Evolutionary conservation across 2,888 invertebrate species (phyloP).

Genomic region (Hesperia comma): DNA sequence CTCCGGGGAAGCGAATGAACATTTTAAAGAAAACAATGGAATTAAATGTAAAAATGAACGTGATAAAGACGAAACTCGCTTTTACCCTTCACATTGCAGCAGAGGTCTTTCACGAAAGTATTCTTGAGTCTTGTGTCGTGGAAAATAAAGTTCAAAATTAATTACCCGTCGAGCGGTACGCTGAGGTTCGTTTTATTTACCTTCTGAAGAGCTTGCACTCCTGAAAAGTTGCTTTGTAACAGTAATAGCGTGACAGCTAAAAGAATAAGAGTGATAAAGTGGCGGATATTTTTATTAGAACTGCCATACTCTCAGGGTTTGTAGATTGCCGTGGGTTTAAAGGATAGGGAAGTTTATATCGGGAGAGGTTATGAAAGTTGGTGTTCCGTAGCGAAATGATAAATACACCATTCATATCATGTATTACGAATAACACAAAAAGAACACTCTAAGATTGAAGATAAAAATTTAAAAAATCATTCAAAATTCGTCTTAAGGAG

Average conservation of each 20-base stretch:
- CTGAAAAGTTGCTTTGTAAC: conserved; percentile 22
- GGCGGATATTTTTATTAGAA: conserved; percentile 20
- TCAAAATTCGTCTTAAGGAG: no score
- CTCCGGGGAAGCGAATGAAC: background rate
- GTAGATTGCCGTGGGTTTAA: no score
- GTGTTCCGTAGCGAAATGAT: no score
- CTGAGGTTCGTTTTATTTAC: conserved; percentile 21
- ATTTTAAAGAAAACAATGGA: conserved; percentile 1
- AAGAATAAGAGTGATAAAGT: conserved; percentile 30
- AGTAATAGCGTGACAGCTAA: conserved; percentile 26
- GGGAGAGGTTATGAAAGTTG: no score
- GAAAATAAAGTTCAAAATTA: conserved; percentile 4
- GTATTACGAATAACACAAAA: no score
- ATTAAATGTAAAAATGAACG: background rate
- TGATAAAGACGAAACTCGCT: conserved; percentile 1
- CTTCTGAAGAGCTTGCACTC: conserved; percentile 25
- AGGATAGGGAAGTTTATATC: no score
- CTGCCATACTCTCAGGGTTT: background rate
- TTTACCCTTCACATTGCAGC: background rate
- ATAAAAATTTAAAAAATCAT: no score
- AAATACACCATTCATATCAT: no score
- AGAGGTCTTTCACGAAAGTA: background rate
- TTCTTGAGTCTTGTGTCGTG: background rate
- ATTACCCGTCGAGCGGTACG: background rate
- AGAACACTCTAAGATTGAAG: no score